Evolutionary conservation across 2,888 invertebrate genomes (phyloP), one percentile per base, ranked within the genome.

Genomic region (Chymomyza caudatula): DNA sequence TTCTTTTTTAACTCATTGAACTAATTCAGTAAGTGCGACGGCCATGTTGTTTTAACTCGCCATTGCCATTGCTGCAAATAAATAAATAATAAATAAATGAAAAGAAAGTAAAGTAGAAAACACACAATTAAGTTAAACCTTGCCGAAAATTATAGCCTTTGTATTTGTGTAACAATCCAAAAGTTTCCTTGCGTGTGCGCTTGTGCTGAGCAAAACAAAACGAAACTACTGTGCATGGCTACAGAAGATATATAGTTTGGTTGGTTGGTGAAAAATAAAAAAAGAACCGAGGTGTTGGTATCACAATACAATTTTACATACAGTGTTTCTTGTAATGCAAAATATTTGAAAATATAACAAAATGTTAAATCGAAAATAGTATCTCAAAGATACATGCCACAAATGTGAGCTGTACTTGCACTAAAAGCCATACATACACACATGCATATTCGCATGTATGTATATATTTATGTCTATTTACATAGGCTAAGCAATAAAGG

Each of bases 61-160:
- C 73, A 70, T 73, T 73, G 74, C 57, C 68, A 74, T 55, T 55
- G 17, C 22, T 57, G 66, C 62, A 59, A 66, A 77, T 71, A 74
- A 74, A 75, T 71, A 75, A 75, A 77, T 77, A 68, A 77, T 68
- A 69, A 73, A 65, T 51, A 72, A 63, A 37, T 52, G 64, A 47
- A 22, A 44, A 60, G 19, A 60, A 43, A 55, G 17, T 37, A 37
- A 37, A 11, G 29, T 37, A 37, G 29, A 37, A 37, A 37, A 13
- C 29, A 37, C 11, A 37, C 8, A 37, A 37, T 11, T 37, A 37
- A 37, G 29, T 37, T 37, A 37, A 11, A 11, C 3, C 11, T 37
- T 37, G 29, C 8, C 11, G 11, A 37, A 37, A 37, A 11, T 37
- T 37, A 37, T 37, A 37, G 29, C 29, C 11, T 11, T 8, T 37